Evolutionary conservation across 1,140 invertebrate genomes (phyloP).

Genomic region (Monomorium pharaonis): DNA sequence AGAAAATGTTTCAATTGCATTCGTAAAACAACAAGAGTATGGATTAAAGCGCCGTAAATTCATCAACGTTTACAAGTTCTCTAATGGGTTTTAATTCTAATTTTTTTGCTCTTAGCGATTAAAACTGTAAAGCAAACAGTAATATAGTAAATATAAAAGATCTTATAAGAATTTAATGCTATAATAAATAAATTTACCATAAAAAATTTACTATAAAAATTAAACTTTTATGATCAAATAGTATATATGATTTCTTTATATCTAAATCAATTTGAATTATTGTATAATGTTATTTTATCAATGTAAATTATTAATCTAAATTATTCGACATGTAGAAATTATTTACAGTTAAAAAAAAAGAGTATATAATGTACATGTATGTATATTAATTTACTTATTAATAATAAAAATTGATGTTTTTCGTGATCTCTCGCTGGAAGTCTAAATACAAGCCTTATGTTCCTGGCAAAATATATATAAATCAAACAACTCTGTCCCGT

Average conservation of each 20-base stretch:
- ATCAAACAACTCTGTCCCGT: conserved; percentile 31
- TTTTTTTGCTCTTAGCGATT: neutral
- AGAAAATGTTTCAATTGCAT: conserved; percentile 20
- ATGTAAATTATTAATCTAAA: too few relatives aligned
- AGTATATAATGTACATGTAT: neutral
- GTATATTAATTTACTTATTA: neutral
- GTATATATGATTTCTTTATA: neutral
- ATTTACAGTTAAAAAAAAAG: neutral
- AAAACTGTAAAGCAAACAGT: neutral
- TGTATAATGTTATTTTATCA: neutral
- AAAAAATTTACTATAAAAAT: too few relatives aligned
- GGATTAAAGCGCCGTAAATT: neutral
- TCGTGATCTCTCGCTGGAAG: neutral
- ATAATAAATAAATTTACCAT: neutral
- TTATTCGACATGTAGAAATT: neutral
- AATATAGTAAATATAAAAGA: neutral
- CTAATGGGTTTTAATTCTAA: neutral
- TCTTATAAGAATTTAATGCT: neutral
- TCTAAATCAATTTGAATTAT: neutral
- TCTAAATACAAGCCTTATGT: conserved; percentile 16
- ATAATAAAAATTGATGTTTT: neutral
- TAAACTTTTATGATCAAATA: neutral
- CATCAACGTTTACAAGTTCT: neutral
- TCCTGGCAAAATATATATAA: conserved; percentile 39
- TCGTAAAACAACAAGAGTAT: conserved; percentile 37